Evolutionary conservation across 2,888 invertebrate genomes (phyloP).

Genomic region (Aspidiotus destructor): DNA sequence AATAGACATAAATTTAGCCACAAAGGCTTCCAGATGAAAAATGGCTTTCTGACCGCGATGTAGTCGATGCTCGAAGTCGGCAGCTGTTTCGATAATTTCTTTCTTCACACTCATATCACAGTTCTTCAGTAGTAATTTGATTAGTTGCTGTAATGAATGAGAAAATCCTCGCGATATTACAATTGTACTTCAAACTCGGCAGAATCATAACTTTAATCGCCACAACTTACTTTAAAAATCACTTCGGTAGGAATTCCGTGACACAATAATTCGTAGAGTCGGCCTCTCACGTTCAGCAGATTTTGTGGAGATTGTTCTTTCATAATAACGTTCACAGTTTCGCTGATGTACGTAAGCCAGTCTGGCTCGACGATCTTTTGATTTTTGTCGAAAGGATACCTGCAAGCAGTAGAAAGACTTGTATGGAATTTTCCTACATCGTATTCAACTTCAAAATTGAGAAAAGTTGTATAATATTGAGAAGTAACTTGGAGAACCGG

Average conservation of each 20-base stretch:
- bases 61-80: slow-evolving; percentile 85
- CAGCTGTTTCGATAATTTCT: slow-evolving; percentile 74
- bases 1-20: slow-evolving; percentile 90
- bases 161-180: not conserved
- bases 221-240: slow-evolving; percentile 61
- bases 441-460: not conserved
- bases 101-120: slow-evolving; percentile 85
- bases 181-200: too few relatives aligned
- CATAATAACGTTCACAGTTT: slow-evolving; percentile 76
- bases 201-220: too few relatives aligned
- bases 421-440: too few relatives aligned
- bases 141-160: slow-evolving; percentile 49
- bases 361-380: slow-evolving; percentile 80
- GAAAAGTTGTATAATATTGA: too few relatives aligned
- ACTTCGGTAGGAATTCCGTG: slow-evolving; percentile 89
- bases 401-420: slow-evolving; percentile 37
- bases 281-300: slow-evolving; percentile 70
- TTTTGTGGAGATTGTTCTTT: slow-evolving; percentile 78
- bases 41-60: slow-evolving; percentile 87
- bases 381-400: slow-evolving; percentile 67
- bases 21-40: slow-evolving; percentile 94
- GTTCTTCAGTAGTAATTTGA: slow-evolving; percentile 73
- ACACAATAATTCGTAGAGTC: slow-evolving; percentile 83
- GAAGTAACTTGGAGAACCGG: too few relatives aligned
- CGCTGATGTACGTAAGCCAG: slow-evolving; percentile 80